These are phyloP conservation scores for Hydrozoanthus gracilis DNA, from an alignment of 92 coral and sea anemone species.

Conservation along the genomic window DNA sequence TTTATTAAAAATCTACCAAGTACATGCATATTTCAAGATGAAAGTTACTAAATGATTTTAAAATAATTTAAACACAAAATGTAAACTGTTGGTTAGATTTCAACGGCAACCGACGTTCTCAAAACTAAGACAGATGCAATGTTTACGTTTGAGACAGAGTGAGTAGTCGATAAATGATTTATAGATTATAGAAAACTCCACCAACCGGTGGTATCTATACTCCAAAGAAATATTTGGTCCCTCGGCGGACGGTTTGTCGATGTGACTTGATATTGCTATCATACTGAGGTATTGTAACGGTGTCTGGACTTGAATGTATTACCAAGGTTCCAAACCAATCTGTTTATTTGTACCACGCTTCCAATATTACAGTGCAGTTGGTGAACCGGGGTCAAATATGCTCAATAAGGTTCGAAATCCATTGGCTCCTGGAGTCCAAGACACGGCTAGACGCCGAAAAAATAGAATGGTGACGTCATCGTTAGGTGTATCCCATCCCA, in stretches of 20 bases:
- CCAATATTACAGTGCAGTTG: not conserved
- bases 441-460: not conserved
- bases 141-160: not conserved
- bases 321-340: conserved; percentile 19
- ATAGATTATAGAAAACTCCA: not conserved
- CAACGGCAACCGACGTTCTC: too few relatives aligned
- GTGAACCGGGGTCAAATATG: not conserved
- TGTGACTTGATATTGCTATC: not conserved
- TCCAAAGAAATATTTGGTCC: not conserved
- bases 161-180: not conserved
- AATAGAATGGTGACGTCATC: not conserved
- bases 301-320: not conserved
- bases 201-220: too few relatives aligned
- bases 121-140: too few relatives aligned
- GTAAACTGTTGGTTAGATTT: not conserved
- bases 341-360: not conserved
- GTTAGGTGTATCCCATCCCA: not conserved
- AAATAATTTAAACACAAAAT: not conserved
- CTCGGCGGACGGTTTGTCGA: not conserved
- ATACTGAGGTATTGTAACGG: not conserved
- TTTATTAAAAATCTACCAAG: too few relatives aligned
- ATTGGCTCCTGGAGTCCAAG: conserved; percentile 1
- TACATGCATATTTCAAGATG: too few relatives aligned
- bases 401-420: not conserved
- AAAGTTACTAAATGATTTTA: too few relatives aligned